These are phyloP conservation scores for Euphydryas editha DNA, from an alignment of 2,888 invertebrate species.

Conservation along the genomic window DNA sequence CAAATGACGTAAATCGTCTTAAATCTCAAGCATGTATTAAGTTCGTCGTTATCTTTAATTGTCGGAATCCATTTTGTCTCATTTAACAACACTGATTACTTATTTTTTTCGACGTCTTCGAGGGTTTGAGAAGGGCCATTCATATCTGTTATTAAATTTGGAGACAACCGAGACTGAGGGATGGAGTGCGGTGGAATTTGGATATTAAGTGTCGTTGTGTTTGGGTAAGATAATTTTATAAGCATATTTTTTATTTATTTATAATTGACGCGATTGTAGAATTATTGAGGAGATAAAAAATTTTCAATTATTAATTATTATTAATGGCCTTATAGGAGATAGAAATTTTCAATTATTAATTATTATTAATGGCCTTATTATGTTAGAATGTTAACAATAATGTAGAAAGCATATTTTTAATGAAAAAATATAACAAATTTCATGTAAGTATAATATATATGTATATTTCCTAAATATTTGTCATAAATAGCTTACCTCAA, in stretches of 20 bases:
- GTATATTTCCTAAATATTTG: too few relatives aligned
- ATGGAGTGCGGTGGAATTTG: conserved; percentile 16
- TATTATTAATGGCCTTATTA: too few relatives aligned
- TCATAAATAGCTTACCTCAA: too few relatives aligned
- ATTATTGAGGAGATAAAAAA: not conserved
- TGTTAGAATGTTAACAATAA: too few relatives aligned
- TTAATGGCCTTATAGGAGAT: too few relatives aligned
- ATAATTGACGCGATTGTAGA: conserved; percentile 9
- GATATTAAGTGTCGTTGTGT: conserved; percentile 22
- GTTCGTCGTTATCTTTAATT: conserved; percentile 1
- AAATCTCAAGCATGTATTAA: not conserved
- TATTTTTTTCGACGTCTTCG: conserved; percentile 10
- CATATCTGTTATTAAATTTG: conserved; percentile 74
- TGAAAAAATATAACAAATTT: too few relatives aligned
- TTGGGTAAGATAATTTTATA: conserved; percentile 17
- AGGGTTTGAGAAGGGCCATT: conserved; percentile 56
- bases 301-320: not conserved
- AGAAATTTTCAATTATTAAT: too few relatives aligned
- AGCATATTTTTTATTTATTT: conserved; percentile 5
- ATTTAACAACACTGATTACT: conserved; percentile 10
- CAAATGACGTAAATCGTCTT: not conserved
- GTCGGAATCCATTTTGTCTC: not conserved
- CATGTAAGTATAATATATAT: too few relatives aligned
- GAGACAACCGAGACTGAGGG: conserved; percentile 58
- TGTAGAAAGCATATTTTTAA: too few relatives aligned